Conservation (phyloP, 2,888 invertebrate species). For the Aleiodes alternator region DNA sequence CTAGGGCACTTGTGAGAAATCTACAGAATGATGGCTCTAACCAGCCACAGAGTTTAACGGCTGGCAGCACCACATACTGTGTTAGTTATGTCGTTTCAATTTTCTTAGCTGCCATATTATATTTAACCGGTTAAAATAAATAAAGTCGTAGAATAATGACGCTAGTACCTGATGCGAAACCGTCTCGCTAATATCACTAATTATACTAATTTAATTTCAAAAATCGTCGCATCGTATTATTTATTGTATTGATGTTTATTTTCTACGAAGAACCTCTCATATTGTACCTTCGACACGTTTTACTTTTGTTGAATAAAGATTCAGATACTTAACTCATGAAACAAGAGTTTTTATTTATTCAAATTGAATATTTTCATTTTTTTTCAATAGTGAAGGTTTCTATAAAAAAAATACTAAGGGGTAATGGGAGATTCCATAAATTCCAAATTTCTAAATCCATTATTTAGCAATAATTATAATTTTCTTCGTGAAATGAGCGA, state of each 20-base stretch:
- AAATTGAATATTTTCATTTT: background rate
- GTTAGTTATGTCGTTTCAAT: constrained; percentile 22
- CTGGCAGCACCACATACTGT: background rate
- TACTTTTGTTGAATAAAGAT: constrained; percentile 23
- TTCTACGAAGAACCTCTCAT: constrained; percentile 18
- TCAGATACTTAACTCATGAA: constrained; percentile 4
- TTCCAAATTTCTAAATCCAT: too few relatives aligned
- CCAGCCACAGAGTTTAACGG: constrained; percentile 3
- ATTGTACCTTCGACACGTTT: constrained; percentile 6
- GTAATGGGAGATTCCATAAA: too few relatives aligned
- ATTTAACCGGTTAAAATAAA: constrained; percentile 9
- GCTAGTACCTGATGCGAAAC: constrained; percentile 41
- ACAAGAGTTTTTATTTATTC: background rate
- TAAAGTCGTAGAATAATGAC: background rate
- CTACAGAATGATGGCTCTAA: constrained; percentile 44
- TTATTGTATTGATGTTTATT: constrained; percentile 20
- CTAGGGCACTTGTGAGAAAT: constrained; percentile 50
- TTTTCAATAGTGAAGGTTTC: too few relatives aligned
- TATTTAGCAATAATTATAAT: too few relatives aligned
- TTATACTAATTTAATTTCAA: constrained; percentile 36
- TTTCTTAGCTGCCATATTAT: constrained; percentile 22
- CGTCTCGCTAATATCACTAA: constrained; percentile 37
- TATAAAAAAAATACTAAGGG: too few relatives aligned
- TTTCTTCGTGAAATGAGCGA: too few relatives aligned
- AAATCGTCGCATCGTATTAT: constrained; percentile 17